Evolutionary conservation across 2,888 invertebrate species (phyloP).

Genomic region (Lasioglossum pauxillum): DNA sequence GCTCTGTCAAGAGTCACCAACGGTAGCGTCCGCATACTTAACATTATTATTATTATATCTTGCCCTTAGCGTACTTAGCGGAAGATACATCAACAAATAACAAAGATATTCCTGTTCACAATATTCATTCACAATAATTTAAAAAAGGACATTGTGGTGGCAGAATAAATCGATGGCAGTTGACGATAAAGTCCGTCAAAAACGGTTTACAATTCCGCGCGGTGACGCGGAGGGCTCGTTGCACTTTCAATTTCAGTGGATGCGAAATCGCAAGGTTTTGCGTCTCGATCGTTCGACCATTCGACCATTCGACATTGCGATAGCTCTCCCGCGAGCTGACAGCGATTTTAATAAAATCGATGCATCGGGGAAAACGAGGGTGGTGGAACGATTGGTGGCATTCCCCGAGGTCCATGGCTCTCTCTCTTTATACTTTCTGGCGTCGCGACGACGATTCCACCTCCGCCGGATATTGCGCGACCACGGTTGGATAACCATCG

Average conservation of each 20-base stretch:
- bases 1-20: too few relatives aligned
- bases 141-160: background rate
- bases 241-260: background rate
- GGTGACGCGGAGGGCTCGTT: background rate
- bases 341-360: slow-evolving; percentile 47
- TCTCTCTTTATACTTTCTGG: slow-evolving; percentile 39
- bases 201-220: background rate
- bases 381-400: slow-evolving; percentile 3
- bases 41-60: too few relatives aligned
- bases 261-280: background rate
- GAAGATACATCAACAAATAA: too few relatives aligned
- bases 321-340: background rate
- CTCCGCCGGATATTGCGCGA: slow-evolving; percentile 50
- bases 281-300: background rate
- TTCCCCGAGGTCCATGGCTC: slow-evolving; percentile 1
- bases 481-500: slow-evolving; percentile 46
- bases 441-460: slow-evolving; percentile 16
- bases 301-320: background rate
- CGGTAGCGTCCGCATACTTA: too few relatives aligned
- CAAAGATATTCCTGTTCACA: too few relatives aligned
- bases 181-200: background rate
- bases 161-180: background rate
- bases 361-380: background rate
- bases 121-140: too few relatives aligned
- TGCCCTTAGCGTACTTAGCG: too few relatives aligned